Base-by-base conservation (phyloP, 2,797 vertebrate genomes). In the Linurgus olivaceus region DNA sequence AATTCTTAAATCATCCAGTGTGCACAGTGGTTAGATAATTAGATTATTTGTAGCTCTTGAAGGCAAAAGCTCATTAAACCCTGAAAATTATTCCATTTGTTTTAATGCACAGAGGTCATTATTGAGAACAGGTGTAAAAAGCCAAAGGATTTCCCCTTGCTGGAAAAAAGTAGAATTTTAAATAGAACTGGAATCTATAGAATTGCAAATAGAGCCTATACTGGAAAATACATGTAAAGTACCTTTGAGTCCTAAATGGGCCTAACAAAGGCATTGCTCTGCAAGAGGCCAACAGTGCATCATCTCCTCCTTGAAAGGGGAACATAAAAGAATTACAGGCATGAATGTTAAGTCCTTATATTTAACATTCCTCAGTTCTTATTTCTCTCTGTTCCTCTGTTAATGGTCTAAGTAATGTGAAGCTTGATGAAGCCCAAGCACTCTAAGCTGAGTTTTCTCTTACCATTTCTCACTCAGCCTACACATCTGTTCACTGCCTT, bases 1-100 rank as follows among this genome's bases (percentile, higher is more conserved):
- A 93, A 96, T 95, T 96, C 94, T 96, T 94, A 94, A 96, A 94
- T 96, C 92, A 94, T 78, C 79, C 89, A 78, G 76, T 80, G 84
- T 21, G 57, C 58, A 50, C 62, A 86, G 57, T 81, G 92, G 82
- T 70, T 84, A 52, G 47, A 81, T 93, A 96, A 96, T 96, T 93
- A 94, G 87, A 88, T 97, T 97, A 96, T 96, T 86, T 94, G 91
- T 84, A 92, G 91, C 92, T 80, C 62, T 93, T 90, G 92, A 96
- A 96, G 48, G 92, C 79, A 90, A 93, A 96, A 95, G 61, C 58
- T 68, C 79, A 88, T 91, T 93, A 96, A 90, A 91, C 31, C 9
- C 45, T 87, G 74, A 89, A 92, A 92, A 92, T 91, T 35, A 85
- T 89, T 96, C 68, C 54, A 62, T 94, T 95, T 94, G 55, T 94